These are phyloP conservation scores for Oscarella lobularis DNA, from an alignment of 37 sponge, comb jelly and placozoan genomes.

Conservation along the genomic window DNA sequence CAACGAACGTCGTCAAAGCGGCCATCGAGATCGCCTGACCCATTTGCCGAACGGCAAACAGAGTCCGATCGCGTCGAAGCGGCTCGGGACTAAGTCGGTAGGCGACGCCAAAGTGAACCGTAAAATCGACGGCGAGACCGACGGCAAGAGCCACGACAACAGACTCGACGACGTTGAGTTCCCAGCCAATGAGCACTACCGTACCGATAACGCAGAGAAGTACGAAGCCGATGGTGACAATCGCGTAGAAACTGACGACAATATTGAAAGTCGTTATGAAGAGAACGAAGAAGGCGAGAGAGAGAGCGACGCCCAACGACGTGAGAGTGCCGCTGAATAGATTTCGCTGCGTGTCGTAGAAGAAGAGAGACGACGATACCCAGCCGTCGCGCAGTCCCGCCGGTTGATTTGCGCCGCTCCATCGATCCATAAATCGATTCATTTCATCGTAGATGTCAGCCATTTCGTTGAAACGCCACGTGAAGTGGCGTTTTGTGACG, in stretches of 20 bases:
- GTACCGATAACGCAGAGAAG: not conserved
- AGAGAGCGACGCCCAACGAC: not conserved
- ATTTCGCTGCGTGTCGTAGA: not conserved
- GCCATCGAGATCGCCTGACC: not conserved
- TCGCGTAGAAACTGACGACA: not conserved
- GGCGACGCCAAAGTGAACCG: not conserved
- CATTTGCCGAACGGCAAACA: not conserved
- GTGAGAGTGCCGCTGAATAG: not conserved
- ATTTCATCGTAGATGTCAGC: not conserved
- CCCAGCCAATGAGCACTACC: not conserved
- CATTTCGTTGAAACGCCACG: not conserved
- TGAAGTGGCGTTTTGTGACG: not conserved
- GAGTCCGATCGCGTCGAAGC: not conserved
- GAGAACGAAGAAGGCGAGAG: not conserved
- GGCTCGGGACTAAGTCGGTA: not conserved
- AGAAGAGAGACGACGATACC: not conserved
- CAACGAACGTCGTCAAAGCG: slow-evolving; percentile 1
- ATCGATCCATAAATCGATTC: not conserved
- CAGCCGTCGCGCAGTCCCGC: not conserved
- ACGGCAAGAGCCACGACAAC: not conserved
- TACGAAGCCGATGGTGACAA: not conserved
- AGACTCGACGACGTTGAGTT: not conserved
- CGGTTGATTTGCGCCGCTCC: not conserved
- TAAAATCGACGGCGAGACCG: not conserved
- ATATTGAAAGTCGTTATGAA: not conserved